Conservation (phyloP, 2,797 vertebrate species). For the Enteromius anoplus region DNA sequence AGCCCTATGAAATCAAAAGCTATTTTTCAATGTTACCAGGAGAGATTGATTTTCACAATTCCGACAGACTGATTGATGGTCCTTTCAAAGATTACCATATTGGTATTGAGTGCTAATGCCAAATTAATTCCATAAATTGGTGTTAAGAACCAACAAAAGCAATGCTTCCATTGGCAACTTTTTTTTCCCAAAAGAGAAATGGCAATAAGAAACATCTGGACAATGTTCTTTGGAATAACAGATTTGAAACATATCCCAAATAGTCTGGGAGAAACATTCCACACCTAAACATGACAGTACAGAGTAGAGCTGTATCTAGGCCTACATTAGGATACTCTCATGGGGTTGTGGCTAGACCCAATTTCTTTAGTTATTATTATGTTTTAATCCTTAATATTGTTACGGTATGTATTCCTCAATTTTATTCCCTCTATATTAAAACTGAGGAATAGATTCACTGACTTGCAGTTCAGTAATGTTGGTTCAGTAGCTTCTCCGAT, state of each 20-base stretch:
- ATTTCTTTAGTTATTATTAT: background rate
- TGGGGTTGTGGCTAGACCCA: background rate
- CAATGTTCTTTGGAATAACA: conserved; percentile 6
- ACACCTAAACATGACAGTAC: background rate
- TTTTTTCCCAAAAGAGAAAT: background rate
- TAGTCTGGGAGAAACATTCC: background rate
- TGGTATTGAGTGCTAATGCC: background rate
- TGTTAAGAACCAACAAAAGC: conserved; percentile 3
- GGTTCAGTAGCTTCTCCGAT: background rate
- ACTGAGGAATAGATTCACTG: background rate
- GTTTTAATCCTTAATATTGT: background rate
- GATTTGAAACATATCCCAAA: background rate
- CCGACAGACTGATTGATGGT: conserved; percentile 36
- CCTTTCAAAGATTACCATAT: background rate
- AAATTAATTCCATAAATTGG: conserved; percentile 13
- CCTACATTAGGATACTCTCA: background rate
- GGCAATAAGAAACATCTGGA: background rate
- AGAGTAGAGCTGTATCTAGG: background rate
- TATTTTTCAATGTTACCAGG: conserved; percentile 30
- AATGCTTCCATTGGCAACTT: background rate
- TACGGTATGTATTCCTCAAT: background rate
- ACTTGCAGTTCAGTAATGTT: background rate
- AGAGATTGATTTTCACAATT: background rate
- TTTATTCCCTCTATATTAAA: background rate
- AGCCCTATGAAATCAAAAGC: conserved; percentile 32